These are phyloP conservation scores for Barnardius zonarius DNA, from an alignment of 2,113 vertebrate genomes.

Conservation along the genomic window DNA sequence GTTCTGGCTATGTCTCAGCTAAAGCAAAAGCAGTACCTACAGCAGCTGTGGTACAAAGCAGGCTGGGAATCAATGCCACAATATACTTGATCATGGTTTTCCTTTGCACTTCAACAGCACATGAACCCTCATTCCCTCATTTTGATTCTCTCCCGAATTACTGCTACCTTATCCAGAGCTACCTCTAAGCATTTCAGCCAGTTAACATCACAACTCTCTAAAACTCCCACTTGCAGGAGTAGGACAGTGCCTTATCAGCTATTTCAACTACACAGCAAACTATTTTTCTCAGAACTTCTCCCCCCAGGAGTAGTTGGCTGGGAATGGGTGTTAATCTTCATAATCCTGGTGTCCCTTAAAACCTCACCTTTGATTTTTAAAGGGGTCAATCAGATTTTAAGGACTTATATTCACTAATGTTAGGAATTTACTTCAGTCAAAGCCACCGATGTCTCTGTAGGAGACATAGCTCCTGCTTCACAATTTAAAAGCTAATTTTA, in stretches of 20 bases:
- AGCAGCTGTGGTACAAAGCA: neutral
- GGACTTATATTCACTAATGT: constrained; percentile 53
- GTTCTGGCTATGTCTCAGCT: neutral
- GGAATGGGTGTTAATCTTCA: constrained; percentile 65
- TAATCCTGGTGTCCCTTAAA: constrained; percentile 64
- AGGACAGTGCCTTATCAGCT: neutral
- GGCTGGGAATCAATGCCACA: neutral
- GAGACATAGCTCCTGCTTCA: neutral
- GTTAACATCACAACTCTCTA: neutral
- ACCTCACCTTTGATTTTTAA: constrained; percentile 55
- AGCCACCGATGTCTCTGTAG: neutral
- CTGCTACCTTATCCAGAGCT: neutral
- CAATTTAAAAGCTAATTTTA: constrained; percentile 23
- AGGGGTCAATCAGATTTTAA: constrained; percentile 50
- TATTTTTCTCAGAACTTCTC: constrained; percentile 15
- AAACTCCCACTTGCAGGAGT: neutral
- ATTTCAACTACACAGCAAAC: constrained; percentile 26
- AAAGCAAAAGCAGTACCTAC: neutral
- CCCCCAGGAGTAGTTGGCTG: constrained; percentile 1
- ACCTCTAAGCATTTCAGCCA: neutral
- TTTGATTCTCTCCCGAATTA: neutral
- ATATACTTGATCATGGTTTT: neutral
- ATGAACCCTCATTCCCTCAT: fast-evolving
- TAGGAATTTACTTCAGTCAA: constrained; percentile 45
- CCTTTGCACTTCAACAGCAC: neutral